Conservation (phyloP, 2,113 vertebrate genomes). For the Pardalotus punctatus region DNA sequence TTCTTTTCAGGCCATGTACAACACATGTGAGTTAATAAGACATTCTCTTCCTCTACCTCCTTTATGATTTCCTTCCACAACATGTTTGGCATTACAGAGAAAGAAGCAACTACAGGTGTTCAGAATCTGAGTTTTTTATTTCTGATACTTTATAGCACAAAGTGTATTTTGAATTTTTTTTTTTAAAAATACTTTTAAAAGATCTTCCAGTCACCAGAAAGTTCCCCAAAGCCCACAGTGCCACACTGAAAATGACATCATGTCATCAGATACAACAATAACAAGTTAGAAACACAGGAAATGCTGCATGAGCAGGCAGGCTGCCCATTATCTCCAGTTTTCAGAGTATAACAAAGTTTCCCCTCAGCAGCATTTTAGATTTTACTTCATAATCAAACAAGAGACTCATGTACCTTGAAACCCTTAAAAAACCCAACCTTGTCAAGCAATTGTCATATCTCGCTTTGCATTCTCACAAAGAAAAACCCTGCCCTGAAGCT, state of each 20-base stretch:
- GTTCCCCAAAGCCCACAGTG: background rate
- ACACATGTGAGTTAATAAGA: background rate
- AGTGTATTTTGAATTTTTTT: background rate
- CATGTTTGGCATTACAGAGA: background rate
- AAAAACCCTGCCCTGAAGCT: background rate
- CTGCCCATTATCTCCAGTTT: background rate
- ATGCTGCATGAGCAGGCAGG: background rate
- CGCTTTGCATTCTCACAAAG: background rate
- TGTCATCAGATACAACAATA: background rate
- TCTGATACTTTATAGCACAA: background rate
- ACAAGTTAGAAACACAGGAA: background rate
- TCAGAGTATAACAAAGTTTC: background rate
- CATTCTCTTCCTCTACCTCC: background rate
- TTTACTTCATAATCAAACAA: background rate
- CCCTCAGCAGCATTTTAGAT: background rate
- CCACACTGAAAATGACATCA: background rate
- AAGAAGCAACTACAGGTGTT: background rate
- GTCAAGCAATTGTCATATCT: background rate
- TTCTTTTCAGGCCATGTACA: background rate
- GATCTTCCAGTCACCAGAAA: background rate
- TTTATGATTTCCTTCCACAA: background rate
- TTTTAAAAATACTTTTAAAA: background rate
- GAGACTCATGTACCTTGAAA: background rate
- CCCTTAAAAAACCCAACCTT: background rate
- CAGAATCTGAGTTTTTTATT: background rate